Conservation (phyloP, 2,113 vertebrate species). For the Phycodurus eques region DNA sequence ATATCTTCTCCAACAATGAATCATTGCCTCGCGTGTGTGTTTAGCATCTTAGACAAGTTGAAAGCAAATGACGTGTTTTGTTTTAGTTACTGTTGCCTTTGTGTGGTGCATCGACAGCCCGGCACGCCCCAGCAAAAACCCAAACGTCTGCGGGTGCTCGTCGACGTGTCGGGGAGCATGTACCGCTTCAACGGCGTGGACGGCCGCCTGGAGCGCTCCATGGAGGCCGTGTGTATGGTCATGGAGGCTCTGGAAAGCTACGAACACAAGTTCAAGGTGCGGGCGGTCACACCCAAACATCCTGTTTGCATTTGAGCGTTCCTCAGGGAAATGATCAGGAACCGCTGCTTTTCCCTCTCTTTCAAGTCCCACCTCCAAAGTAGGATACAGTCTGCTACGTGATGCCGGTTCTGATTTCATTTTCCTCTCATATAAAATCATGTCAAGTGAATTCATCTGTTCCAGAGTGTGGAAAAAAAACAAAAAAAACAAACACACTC, state of each 20-base stretch:
- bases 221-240: slow-evolving; percentile 97
- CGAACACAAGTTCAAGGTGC: slow-evolving; percentile 94
- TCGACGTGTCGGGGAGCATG: slow-evolving; percentile 94
- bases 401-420: neutral
- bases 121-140: slow-evolving; percentile 92
- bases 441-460: too few species aligned
- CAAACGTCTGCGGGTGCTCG: slow-evolving; percentile 86
- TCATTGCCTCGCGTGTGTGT: neutral
- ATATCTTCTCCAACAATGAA: slow-evolving; percentile 34
- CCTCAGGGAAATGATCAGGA: neutral
- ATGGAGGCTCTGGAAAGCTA: slow-evolving; percentile 96
- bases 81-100: neutral
- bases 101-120: slow-evolving; percentile 61
- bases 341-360: neutral
- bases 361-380: neutral
- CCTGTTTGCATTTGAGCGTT: neutral
- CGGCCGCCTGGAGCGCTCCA: slow-evolving; percentile 87
- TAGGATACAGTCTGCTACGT: neutral
- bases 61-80: neutral
- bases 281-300: neutral
- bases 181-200: slow-evolving; percentile 96
- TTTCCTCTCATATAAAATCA: neutral
- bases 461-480: too few species aligned
- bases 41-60: neutral
- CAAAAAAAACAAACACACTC: too few species aligned